Conservation (phyloP, 2,113 vertebrate genomes). For the Urocitellus parryii region DNA sequence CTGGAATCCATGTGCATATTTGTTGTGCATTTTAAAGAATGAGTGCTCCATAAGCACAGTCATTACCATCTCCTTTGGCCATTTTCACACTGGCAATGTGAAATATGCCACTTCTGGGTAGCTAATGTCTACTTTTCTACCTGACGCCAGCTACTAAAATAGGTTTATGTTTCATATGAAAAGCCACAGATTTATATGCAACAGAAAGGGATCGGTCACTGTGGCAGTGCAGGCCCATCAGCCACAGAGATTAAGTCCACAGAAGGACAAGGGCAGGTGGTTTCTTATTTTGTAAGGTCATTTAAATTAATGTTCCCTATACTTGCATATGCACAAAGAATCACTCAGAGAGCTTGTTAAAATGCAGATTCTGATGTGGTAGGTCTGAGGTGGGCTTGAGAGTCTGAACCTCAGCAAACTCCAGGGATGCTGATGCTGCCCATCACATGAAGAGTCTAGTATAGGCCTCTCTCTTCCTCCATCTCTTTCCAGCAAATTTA, state of each 20-base stretch:
- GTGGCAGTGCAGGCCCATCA: neutral
- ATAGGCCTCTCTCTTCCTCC: neutral
- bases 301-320: neutral
- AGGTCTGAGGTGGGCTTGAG: neutral
- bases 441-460: neutral
- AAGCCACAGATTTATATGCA: neutral
- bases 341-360: neutral
- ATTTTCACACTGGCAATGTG: conserved; percentile 64
- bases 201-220: neutral
- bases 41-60: conserved; percentile 48
- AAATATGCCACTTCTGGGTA: conserved; percentile 54
- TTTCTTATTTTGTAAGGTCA: neutral
- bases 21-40: conserved; percentile 65
- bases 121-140: conserved; percentile 52
- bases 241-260: neutral
- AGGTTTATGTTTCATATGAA: conserved; percentile 18
- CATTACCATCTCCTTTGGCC: conserved; percentile 45
- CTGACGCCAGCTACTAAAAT: conserved; percentile 43
- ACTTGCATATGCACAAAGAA: neutral
- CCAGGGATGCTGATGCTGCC: neutral
- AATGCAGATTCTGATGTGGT: neutral
- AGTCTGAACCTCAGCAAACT: no score
- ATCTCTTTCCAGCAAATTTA: neutral
- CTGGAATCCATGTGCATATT: neutral
- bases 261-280: neutral